Evolutionary conservation across 1,140 invertebrate genomes (phyloP), one percentile per base, ranked within the genome.

Genomic region (Mercenaria mercenaria): DNA sequence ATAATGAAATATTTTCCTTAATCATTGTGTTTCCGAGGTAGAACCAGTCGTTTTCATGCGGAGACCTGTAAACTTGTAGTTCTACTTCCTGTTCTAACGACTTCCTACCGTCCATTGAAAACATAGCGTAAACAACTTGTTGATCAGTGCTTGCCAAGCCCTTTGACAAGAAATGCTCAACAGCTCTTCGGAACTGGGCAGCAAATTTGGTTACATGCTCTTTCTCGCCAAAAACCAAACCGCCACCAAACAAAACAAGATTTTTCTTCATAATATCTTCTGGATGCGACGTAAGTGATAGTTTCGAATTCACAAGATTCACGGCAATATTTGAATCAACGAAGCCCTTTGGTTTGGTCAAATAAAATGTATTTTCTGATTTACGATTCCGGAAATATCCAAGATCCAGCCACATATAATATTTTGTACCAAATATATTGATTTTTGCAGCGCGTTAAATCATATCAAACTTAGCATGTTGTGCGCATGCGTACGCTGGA

Each of bases 71-170:
- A 10, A 91, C 37, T 69, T 94, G 94, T 20, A 94, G 85, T 87
- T 93, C 90, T 23, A 94, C 89, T 18, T 90, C 82, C 2, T 91
- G 91, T 20, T 91, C 72, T n/a, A 93, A 74, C 43, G 80, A 29
- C 52, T 91, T 85, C 32, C 82, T 88, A 11, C 91, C 92, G 41
- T 89, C 86, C 1, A 59, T 52, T 26, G 88, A 80, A 74, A 90
- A 94, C 91, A 94, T 92, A 52, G 91, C 89, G 72, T 92, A 93
- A 32, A 94, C 91, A 26, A 94, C 90, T 85, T 95, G 94, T 50
- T 95, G 94, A 37, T 95, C 94, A 15, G 94, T 93, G 47, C 90
- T 93, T 74, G 92, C 92, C 26, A 95, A 67, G 1, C 91, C 85
- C 43, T 84, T 83, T n/a, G 64, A 59, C 18, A 95, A 34, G 32